Base-by-base conservation (phyloP, 2,888 invertebrate genomes). In the Lysandra coridon region DNA sequence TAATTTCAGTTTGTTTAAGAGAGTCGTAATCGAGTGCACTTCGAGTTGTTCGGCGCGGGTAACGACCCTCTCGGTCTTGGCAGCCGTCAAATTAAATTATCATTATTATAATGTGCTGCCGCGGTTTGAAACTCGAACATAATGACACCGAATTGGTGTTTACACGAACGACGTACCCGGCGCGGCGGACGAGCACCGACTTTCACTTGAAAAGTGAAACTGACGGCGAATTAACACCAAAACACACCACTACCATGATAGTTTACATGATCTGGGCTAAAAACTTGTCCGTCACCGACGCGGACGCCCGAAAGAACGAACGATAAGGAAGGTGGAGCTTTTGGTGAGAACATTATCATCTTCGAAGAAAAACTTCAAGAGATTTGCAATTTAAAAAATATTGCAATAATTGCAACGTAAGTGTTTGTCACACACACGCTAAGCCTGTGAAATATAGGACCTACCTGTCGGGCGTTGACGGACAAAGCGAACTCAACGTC, bases 161-260 rank as follows among this genome's bases (percentile, higher is more conserved):
- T 64, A 30, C 30, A 64, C 4, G 30, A 64, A 64, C 23, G 12
- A 12, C 30, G 30, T 62, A 57, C 57, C 1, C 57, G 57, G 30
- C 30, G 23, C 30, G 30, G 10, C 64, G 10, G 30, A 64, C 30
- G 30, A 64, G 64, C 62, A 7, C 30, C 23, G 64, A 64, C 64
- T 64, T 64, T 64, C 64, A 64, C 64, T 64, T 64, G 30, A 64
- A 64, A 64, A 64, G 64, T 30, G 64, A 64, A 64, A 64, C 23
- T 64, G 30, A 64, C 64, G 64, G 12, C 23, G 30, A 64, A 64
- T 64, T 64, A 23, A 30, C 64, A 64, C 64, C 64, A 64, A 30
- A 64, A 23, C 64, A 30, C 30, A 10, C 30, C 2, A 30, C 64
- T 4, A 23, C 10, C 10, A 30, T 10, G n/a, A n/a, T n/a, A 30